Conservation (phyloP, 2,797 vertebrate genomes). For the Myoxocephalus aenaeus region DNA sequence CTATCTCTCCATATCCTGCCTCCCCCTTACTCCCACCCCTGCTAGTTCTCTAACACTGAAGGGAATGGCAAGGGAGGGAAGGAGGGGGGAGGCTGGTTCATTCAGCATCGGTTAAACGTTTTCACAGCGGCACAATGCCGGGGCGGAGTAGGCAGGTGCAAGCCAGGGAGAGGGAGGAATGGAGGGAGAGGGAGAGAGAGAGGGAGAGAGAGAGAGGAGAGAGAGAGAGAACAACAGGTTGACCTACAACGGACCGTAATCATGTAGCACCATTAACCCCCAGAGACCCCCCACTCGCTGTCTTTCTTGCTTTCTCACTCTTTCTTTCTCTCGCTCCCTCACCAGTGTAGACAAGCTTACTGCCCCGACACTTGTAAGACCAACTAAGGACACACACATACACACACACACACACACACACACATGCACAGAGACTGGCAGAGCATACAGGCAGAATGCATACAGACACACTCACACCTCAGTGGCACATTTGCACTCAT, state of each 20-base stretch:
- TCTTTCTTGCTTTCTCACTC: constrained; percentile 76
- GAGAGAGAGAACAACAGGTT: constrained; percentile 88
- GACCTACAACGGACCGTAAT: constrained; percentile 97
- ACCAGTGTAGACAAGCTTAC: constrained; percentile 65
- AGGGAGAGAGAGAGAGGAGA: constrained; percentile 28
- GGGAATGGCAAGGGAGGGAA: constrained; percentile 58
- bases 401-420: constrained; percentile 22
- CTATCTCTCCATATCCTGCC: constrained; percentile 78
- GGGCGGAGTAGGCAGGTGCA: constrained; percentile 85
- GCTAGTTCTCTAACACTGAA: constrained; percentile 77
- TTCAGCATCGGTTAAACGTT: constrained; percentile 97
- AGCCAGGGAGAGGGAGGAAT: constrained; percentile 73
- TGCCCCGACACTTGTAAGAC: constrained; percentile 73
- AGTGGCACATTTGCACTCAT: constrained; percentile 67
- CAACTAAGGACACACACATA: constrained; percentile 43
- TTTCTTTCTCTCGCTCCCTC: constrained; percentile 72
- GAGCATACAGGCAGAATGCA: constrained; percentile 41
- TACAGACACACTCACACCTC: constrained; percentile 60
- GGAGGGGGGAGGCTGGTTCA: constrained; percentile 69
- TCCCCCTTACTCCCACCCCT: constrained; percentile 73
- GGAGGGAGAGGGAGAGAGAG: constrained; percentile 69
- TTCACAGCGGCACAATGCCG: constrained; percentile 92
- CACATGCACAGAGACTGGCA: constrained; percentile 37
- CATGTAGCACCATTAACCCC: constrained; percentile 97
- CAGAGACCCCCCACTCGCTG: constrained; percentile 86